Evolutionary conservation across 2,113 vertebrate species (phyloP), one percentile per base, ranked within the genome.

Genomic region (Rhea pennata): DNA sequence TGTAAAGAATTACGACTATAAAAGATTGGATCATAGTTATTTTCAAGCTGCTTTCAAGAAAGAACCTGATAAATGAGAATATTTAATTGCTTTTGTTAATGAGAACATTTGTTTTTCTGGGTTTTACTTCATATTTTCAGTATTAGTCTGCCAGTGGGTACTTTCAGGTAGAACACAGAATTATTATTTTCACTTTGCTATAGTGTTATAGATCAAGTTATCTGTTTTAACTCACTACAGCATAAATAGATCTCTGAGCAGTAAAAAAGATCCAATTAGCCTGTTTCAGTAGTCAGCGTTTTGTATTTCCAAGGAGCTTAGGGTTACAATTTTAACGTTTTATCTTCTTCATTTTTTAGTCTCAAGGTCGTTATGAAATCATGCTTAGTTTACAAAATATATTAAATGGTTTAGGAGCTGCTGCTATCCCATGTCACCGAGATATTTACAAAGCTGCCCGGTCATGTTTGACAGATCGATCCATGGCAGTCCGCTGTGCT

Each of bases 311-410:
- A 23, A 90, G 66, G 29, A 73, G 26, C 19, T 66, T 58, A 70
- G 16, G 5, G 6, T 70, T 78, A 33, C 70, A 83, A 66, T 12
- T 54, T 88, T 23, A 69, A 76, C 16, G 2, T 84, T 93, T 91
- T 14, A 21, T 92, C 48, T n/a, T 93, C 92, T 96, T 89, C 15
- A 44, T 83, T 89, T 92, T 93, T 40, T 97, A 99, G 99, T 99
- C 99, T 97, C 99, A 99, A 98, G 99, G 99, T 58, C 98, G 99
- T 7, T 99, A 98, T 81, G 99, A 99, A 97, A 99, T 99, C 97
- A 99, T 99, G 99, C 80, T 98, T 96, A 98, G 98, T 86, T 92
- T 99, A 88, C 98, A 99, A 96, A 98, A 97, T 97, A 98, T 99
- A 71, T 97, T 99, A 70, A 98, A 97, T 66, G 99, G 99, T 59